Evolutionary conservation across 1,140 invertebrate genomes (phyloP), one percentile per base, ranked within the genome.

Genomic region (Trichogramma pretiosum): DNA sequence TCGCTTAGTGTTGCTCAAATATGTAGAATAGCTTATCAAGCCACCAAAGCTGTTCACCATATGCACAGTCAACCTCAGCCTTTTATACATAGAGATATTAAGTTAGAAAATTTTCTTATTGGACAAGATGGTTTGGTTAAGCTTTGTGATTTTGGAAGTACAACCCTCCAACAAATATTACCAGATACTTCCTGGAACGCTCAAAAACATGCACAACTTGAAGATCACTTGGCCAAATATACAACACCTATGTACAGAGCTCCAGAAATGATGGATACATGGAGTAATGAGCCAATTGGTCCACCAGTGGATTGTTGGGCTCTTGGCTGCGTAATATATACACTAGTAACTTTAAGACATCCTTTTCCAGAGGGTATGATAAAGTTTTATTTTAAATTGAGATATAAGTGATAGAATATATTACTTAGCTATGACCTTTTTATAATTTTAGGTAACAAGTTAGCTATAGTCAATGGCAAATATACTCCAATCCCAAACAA

Each of bases 121-220:
- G 83, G 84, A 53, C 67, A 70, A 48, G 79, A 87, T 60, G 90
- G 92, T 52, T 77, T 80, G 54, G 82, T 99, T 28, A 99, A 99
- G 72, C 70, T 99, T 37, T 99, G 97, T 75, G 97, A 99, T 74
- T 99, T 99, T 81, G 97, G 97, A 1, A 98, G 93, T 59, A 85
- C 93, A 1, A 96, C 92, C 21, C 86, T 81, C 16, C 83, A 92
- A 61, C 75, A 85, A 24, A 87, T 85, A 66, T 62, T 79, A 40
- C 92, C 93, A 17, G 87, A 95, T 64, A 75, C 84, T 18, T 82
- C 84, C 28, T 99, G 96, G 96, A 87, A 84, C 60, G 88, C 89
- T 37, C 85, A 90, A 59, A 87, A 95, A 73, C 78, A 95, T 57
- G 86, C 85, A 51, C 78, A 87, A 61, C 74, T 99, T 11, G 96